Base-by-base conservation (phyloP, 2,888 invertebrate genomes). In the Luperina testacea region DNA sequence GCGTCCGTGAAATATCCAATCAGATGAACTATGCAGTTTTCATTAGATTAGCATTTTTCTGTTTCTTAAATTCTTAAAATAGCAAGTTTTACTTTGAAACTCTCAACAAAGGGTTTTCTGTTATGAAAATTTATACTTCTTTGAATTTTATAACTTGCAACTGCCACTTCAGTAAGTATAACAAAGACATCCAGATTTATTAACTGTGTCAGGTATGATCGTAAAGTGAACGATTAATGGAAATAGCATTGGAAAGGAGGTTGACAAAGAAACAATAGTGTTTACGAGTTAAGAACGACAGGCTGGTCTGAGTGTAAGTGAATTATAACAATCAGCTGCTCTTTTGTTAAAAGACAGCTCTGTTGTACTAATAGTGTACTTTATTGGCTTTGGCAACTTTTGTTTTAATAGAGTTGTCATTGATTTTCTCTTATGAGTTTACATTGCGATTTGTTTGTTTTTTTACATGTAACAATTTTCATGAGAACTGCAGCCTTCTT, bases 201-300 rank as follows among this genome's bases (percentile, higher is more conserved):
- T 87, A 80, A 89, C 76, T 86, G 87, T 90, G 91, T 90, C 90
- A 91, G 84, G 90, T 90, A 92, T 86, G 88, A 92, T 93, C 93
- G 92, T 96, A 95, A 96, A 96, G 90, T 91, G 91, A 87, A 90
- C 91, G 91, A 94, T 94, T 93, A 93, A 94, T 94, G 94, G 91
- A 92, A 93, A 92, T 91, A 91, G 91, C 92, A 92, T 91, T 90
- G 84, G 86, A 91, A 90, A 88, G 83, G 88, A 90, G 89, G 88
- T 91, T 89, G 89, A 93, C 93, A 95, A 95, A 95, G 93, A 95
- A 93, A 95, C 94, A 94, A 95, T 95, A 90, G 90, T 83, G 87
- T 87, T 88, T 84, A 76, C 88, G 90, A 94, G 91, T 94, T 93
- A 93, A 92, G 91, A 91, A 89, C 89, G 92, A 90, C 92, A 88